A percentile compares a stretch with the other conserved stretches of the same genome.
Conservation (phyloP, 2,888 invertebrate genomes). For the Augochlorella aurata region DNA sequence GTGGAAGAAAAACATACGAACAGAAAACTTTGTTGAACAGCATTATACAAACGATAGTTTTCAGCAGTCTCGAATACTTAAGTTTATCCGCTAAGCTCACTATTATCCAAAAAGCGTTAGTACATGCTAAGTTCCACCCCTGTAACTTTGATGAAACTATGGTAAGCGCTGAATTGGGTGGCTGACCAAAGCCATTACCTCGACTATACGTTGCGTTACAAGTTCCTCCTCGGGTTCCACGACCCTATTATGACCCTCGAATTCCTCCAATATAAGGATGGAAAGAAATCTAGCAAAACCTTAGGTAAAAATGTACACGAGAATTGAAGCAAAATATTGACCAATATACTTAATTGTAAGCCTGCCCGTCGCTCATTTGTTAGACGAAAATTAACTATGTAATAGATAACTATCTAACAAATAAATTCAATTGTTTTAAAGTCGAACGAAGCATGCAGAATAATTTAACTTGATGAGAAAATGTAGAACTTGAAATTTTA, state of each 20-base stretch:
- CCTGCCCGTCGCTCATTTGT: neutral
- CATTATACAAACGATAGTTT: neutral
- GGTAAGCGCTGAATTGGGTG: neutral
- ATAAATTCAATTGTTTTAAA: neutral
- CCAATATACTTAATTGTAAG: neutral
- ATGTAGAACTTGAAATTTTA: neutral
- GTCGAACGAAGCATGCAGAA: neutral
- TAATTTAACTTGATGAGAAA: neutral
- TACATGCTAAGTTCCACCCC: neutral
- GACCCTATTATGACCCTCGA: neutral
- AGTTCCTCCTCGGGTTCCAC: neutral
- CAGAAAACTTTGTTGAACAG: neutral
- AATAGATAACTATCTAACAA: neutral
- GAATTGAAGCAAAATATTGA: neutral
- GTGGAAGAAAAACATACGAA: neutral
- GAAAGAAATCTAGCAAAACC: neutral
- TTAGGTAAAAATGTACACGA: neutral
- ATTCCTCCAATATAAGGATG: neutral
- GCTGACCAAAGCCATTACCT: slow-evolving; percentile 5
- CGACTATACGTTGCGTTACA: neutral
- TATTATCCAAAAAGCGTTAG: neutral
- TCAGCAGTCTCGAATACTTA: neutral
- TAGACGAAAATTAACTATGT: neutral
- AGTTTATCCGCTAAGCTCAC: neutral
- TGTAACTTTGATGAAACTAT: neutral